phyloP scores from a whole-genome alignment of 2,113 vertebrate species.

The Rynchops niger region DNA sequence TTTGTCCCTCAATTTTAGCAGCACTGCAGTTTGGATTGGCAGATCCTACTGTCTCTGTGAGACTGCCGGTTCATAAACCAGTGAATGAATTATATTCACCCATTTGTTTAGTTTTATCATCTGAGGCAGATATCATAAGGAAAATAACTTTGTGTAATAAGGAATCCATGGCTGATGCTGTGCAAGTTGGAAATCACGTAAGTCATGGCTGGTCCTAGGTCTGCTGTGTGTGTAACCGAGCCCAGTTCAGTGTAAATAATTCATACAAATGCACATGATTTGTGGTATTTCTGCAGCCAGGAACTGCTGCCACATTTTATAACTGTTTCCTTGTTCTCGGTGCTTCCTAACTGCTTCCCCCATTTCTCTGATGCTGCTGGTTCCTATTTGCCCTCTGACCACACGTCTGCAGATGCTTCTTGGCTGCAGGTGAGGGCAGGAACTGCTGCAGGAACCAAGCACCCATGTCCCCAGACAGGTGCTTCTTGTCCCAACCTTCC shows the following conservation, averaged over 20 bases:
- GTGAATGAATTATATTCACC: constrained; percentile 34
- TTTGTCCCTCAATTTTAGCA: not conserved
- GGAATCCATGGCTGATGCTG: not conserved
- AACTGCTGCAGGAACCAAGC: not conserved
- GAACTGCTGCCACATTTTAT: not conserved
- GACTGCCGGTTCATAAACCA: constrained; percentile 25
- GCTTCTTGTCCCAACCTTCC: not conserved
- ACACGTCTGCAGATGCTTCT: fast-evolving
- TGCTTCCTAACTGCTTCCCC: not conserved
- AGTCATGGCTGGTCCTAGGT: not conserved
- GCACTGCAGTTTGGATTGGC: not conserved
- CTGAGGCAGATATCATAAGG: constrained; percentile 15
- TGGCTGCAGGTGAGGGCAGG: not conserved
- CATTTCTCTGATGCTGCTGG: not conserved
- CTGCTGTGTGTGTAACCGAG: not conserved
- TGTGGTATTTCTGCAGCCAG: not conserved
- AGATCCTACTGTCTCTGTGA: not conserved
- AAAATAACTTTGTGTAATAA: constrained; percentile 40
- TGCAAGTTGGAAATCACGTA: not conserved
- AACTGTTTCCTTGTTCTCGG: not conserved
- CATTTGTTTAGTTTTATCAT: constrained; percentile 28
- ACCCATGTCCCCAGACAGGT: fast-evolving
- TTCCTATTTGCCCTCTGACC: not conserved
- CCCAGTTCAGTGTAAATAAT: not conserved
- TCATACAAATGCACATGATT: not conserved